Conservation (phyloP, 2,113 vertebrate genomes). For the Rana temporaria region DNA sequence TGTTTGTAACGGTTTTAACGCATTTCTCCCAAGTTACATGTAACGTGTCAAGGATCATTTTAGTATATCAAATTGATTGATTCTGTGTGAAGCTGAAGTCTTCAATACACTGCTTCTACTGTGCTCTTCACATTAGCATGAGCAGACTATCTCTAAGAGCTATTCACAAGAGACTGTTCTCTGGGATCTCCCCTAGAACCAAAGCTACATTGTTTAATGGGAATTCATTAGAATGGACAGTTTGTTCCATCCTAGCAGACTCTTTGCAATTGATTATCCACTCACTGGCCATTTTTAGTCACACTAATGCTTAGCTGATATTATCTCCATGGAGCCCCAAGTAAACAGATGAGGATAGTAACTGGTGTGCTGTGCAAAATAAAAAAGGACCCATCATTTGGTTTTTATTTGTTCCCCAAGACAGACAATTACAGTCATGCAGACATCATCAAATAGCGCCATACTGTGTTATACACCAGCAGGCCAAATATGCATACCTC, state of each 20-base stretch:
- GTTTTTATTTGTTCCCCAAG: too few relatives aligned
- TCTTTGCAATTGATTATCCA: conserved; percentile 13
- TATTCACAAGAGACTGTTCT: conserved; percentile 25
- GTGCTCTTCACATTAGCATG: conserved; percentile 6
- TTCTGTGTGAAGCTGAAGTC: neutral
- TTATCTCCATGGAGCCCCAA: neutral
- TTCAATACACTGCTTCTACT: conserved; percentile 24
- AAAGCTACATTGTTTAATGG: conserved; percentile 19
- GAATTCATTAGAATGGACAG: conserved; percentile 25
- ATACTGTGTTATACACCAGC: too few relatives aligned
- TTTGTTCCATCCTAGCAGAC: conserved; percentile 16
- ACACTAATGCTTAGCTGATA: neutral
- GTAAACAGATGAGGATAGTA: neutral
- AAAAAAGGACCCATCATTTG: neutral
- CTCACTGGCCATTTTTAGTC: neutral
- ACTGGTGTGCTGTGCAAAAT: neutral
- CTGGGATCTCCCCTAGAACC: conserved; percentile 13
- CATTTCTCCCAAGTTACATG: neutral
- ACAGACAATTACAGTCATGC: too few relatives aligned
- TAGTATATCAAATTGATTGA: conserved; percentile 28
- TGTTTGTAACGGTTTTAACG: conserved; percentile 1
- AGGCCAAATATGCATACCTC: too few relatives aligned
- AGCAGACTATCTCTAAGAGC: conserved; percentile 4
- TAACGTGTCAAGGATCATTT: conserved; percentile 1
- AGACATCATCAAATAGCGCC: too few relatives aligned